Percentiles rank a stretch among this genome's conserved stretches.
Evolutionary conservation across 2,113 vertebrate species (phyloP).

Genomic region (Dipodomys ordii): DNA sequence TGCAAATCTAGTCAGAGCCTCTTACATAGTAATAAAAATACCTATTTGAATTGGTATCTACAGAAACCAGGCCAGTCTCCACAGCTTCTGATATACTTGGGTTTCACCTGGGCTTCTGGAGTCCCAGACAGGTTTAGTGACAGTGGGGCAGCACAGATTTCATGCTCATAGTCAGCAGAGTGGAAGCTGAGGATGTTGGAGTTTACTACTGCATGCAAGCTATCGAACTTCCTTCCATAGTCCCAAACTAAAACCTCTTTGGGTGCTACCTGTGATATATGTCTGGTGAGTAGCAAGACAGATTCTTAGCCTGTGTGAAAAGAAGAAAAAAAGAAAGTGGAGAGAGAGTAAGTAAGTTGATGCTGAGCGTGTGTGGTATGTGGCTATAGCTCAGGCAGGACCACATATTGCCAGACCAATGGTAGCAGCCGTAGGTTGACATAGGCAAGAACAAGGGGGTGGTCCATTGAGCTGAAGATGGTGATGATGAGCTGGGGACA

Average conservation of each 20-base stretch:
- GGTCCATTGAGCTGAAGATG: no score
- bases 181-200: neutral
- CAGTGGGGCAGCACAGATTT: neutral
- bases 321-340: neutral
- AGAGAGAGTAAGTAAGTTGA: no score
- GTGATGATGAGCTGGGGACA: no score
- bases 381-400: no score
- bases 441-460: no score
- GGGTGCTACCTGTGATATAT: neutral
- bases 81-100: fast-evolving
- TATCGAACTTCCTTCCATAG: fast-evolving
- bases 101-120: fast-evolving
- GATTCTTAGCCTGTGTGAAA: neutral
- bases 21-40: neutral
- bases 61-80: neutral
- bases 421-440: no score
- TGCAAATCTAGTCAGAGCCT: neutral
- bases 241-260: neutral
- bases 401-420: no score
- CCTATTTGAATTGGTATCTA: neutral
- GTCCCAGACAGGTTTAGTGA: neutral
- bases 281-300: neutral
- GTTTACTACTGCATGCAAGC: neutral
- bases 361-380: no score
- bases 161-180: neutral